These are phyloP conservation scores for Agrilus planipennis DNA, from an alignment of 1,140 invertebrate species.

Conservation along the genomic window DNA sequence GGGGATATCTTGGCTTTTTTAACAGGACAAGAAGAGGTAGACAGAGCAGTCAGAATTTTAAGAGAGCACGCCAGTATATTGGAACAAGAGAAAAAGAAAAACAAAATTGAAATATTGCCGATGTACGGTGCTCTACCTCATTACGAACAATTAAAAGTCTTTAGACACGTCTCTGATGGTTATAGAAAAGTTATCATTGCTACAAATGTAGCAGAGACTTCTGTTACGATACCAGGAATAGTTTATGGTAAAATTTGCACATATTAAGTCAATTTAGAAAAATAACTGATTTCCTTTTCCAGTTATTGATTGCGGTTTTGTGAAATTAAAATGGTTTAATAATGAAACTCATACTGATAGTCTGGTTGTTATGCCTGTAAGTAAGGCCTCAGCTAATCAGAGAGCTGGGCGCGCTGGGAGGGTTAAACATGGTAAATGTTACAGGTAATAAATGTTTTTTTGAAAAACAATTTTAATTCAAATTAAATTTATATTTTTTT, in stretches of 20 bases:
- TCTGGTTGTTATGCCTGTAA: conserved; percentile 72
- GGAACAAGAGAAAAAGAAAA: conserved; percentile 33
- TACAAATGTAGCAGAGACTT: conserved; percentile 97
- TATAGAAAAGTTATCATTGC: conserved; percentile 86
- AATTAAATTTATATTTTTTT: conserved; percentile 8
- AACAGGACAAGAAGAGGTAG: conserved; percentile 88
- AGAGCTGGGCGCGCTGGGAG: conserved; percentile 86
- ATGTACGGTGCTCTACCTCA: conserved; percentile 86
- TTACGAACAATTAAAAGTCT: conserved; percentile 79
- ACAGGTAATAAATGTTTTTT: conserved; percentile 37
- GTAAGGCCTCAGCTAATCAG: conserved; percentile 83
- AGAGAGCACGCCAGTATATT: conserved; percentile 46
- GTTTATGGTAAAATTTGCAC: conserved; percentile 56
- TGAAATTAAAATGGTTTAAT: conserved; percentile 90
- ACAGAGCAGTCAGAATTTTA: conserved; percentile 55
- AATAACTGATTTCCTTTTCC: conserved; percentile 21
- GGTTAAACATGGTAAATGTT: conserved; percentile 71
- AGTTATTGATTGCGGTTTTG: conserved; percentile 95
- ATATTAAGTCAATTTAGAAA: background rate
- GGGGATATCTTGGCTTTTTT: conserved; percentile 91
- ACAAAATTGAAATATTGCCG: conserved; percentile 66
- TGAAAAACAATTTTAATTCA: background rate
- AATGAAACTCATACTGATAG: conserved; percentile 72
- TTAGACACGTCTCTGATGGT: conserved; percentile 61
- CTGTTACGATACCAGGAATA: conserved; percentile 76